Evolutionary conservation across 2,888 invertebrate species (phyloP).

Genomic region (Dynastes maya): DNA sequence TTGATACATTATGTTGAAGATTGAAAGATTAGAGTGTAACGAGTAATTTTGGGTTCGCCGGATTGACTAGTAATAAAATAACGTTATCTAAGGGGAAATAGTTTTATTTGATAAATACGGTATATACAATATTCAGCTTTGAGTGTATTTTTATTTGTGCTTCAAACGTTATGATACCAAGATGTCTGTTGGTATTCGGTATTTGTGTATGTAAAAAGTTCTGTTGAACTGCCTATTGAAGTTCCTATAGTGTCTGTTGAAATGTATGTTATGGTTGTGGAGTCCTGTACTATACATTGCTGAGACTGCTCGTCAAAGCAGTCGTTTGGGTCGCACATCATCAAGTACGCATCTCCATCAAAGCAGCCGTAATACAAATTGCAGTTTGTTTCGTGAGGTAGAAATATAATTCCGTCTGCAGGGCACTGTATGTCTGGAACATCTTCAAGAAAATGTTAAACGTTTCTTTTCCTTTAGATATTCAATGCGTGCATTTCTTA

Average conservation of each 20-base stretch:
- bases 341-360: neutral
- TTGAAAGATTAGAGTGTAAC: no score
- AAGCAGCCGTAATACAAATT: neutral
- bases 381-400: neutral
- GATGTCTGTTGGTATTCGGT: neutral
- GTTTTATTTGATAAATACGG: no score
- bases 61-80: no score
- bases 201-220: neutral
- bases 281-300: neutral
- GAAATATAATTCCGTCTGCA: neutral
- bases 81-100: no score
- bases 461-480: no score
- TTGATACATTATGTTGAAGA: no score
- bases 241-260: neutral
- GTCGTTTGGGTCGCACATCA: neutral
- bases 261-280: neutral
- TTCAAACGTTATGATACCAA: neutral
- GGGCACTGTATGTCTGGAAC: neutral
- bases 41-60: no score
- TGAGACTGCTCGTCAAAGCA: neutral
- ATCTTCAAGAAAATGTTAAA: no score
- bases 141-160: neutral
- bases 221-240: neutral
- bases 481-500: no score
- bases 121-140: no score